Base-by-base conservation (phyloP, 2,113 vertebrate genomes). In the Salminus brasiliensis region DNA sequence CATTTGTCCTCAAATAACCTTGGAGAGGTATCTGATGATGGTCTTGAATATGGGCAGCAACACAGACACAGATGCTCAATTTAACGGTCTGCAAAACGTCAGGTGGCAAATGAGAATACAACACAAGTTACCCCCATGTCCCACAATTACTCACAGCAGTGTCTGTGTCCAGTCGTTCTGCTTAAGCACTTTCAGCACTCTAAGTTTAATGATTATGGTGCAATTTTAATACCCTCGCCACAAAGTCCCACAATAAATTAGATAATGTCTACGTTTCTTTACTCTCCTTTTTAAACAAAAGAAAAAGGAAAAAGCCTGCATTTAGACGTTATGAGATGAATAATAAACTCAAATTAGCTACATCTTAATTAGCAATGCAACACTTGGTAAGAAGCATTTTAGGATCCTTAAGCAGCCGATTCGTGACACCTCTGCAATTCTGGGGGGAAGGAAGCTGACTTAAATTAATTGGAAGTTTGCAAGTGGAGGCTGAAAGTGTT, bases 391-490 rank as follows among this genome's bases (percentile, higher is more conserved):
- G 49, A 62, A 78, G 71, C 67, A 13, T 49, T 77, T 74, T 68
- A 76, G 71, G 11, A 29, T 78, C 69, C 71, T 76, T 74, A 78
- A 81, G 66, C 32, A 74, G 36, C 83, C 71, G 86, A 32, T 76
- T 87, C 78, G 39, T 84, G 71, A 78, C 72, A 90, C 88, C 81
- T 84, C 57, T 85, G 67, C 63, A 75, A 78, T 84, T 83, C 60
- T 60, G 76, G 45, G 53, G n/a, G 43, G 78, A 85, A 73, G 23
- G n/a, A 83, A 72, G 80, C 41, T 77, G 78, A 72, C 84, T 60
- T 81, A 36, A 52, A 79, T 65, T 69, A 79, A 77, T 79, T 85
- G 74, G 57, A 81, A 81, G 80, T 86, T 72, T 83, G 77, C 82
- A 83, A 82, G 80, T 85, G 68, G 83, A 86, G 79, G 72, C 85